These are phyloP conservation scores for Achatina immaculata DNA, from an alignment of 1,140 invertebrate genomes.

Conservation along the genomic window DNA sequence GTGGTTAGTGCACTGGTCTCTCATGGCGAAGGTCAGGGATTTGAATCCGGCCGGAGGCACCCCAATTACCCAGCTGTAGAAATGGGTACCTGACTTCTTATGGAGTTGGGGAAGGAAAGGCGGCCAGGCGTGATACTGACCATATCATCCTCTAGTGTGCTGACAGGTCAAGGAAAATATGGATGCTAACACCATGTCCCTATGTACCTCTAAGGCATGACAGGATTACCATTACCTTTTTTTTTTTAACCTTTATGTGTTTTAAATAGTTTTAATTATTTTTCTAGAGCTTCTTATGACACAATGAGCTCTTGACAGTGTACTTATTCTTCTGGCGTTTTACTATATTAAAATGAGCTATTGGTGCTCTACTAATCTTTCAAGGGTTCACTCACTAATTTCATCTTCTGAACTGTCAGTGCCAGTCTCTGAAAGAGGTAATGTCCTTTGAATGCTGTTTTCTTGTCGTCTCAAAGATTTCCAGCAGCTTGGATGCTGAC, in stretches of 20 bases:
- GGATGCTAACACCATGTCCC: too few relatives aligned
- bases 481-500: slow-evolving; percentile 67
- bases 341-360: background rate
- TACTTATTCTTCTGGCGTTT: background rate
- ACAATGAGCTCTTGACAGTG: background rate
- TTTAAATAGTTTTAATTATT: background rate
- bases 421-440: background rate
- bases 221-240: background rate
- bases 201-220: too few relatives aligned
- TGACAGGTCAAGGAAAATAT: too few relatives aligned
- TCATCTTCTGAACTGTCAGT: background rate
- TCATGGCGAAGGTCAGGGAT: too few relatives aligned
- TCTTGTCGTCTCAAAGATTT: slow-evolving; percentile 52
- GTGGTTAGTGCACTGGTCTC: too few relatives aligned
- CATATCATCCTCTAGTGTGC: too few relatives aligned
- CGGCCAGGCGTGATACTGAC: too few relatives aligned
- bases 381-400: background rate
- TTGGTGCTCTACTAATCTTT: background rate
- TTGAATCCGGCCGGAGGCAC: too few relatives aligned
- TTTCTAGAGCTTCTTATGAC: background rate
- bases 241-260: background rate
- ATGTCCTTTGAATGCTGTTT: slow-evolving; percentile 51
- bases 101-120: too few relatives aligned
- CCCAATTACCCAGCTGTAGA: too few relatives aligned
- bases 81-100: too few relatives aligned